These are phyloP conservation scores for Archips xylosteana DNA, from an alignment of 2,888 invertebrate species.

Conservation along the genomic window DNA sequence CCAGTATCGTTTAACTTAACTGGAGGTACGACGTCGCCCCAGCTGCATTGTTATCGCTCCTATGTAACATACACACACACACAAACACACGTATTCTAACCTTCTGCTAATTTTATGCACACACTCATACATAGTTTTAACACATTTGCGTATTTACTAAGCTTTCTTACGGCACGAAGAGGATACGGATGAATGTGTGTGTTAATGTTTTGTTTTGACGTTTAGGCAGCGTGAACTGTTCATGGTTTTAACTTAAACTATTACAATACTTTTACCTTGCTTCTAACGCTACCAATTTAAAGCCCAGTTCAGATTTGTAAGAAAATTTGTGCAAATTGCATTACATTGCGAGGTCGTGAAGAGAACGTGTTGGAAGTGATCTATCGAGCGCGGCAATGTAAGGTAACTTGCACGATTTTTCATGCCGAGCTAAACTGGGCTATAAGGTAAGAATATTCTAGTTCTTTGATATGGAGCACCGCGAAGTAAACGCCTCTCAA, in stretches of 20 bases:
- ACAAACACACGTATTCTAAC: constrained; percentile 1
- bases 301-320: too few species aligned
- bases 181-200: neutral
- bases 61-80: constrained; percentile 50
- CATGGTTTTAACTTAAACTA: neutral
- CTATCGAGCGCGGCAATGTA: too few species aligned
- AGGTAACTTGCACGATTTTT: too few species aligned
- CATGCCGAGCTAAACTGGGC: too few species aligned
- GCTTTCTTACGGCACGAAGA: constrained; percentile 5
- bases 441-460: too few species aligned
- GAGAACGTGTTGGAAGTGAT: too few species aligned
- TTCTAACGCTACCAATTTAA: too few species aligned
- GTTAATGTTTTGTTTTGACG: neutral
- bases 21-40: constrained; percentile 66
- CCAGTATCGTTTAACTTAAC: constrained; percentile 59
- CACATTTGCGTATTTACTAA: neutral
- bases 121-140: neutral
- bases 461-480: too few species aligned
- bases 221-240: neutral
- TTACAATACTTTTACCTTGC: too few species aligned
- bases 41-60: constrained; percentile 72
- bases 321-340: too few species aligned
- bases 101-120: constrained; percentile 45
- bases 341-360: too few species aligned
- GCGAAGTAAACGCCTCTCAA: too few species aligned